Conservation (phyloP, 2,888 invertebrate genomes). For the Pollenia labialis region DNA sequence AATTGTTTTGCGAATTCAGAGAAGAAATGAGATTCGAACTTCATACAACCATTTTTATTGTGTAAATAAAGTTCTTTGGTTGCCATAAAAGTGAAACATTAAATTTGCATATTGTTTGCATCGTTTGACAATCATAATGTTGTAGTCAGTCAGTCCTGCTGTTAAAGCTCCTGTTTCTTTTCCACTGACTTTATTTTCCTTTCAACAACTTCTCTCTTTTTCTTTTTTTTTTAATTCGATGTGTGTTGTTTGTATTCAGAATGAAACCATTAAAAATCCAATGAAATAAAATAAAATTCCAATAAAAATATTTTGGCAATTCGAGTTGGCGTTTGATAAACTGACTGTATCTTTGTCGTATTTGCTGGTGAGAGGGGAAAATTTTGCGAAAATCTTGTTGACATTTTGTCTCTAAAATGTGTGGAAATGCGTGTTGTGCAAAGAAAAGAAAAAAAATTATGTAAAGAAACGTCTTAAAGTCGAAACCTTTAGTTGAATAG, state of each 20-base stretch:
- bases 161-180: not conserved
- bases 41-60: constrained; percentile 63
- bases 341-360: constrained; percentile 9
- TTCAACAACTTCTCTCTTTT: not conserved
- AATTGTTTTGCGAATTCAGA: constrained; percentile 30
- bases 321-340: constrained; percentile 58
- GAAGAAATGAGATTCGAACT: constrained; percentile 34
- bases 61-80: constrained; percentile 63
- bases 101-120: constrained; percentile 83
- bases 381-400: constrained; percentile 75
- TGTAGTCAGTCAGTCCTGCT: constrained; percentile 33
- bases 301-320: constrained; percentile 81
- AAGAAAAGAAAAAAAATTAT: constrained; percentile 8
- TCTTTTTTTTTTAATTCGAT: constrained; percentile 6
- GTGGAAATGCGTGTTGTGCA: constrained; percentile 76
- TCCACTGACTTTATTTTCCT: constrained; percentile 10
- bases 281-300: constrained; percentile 84
- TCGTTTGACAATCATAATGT: constrained; percentile 77
- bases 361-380: not conserved
- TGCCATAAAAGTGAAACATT: constrained; percentile 69
- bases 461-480: constrained; percentile 48
- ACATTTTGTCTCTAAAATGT: constrained; percentile 74
- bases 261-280: constrained; percentile 83
- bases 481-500: constrained; percentile 48
- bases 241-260: constrained; percentile 71